Base-by-base conservation (phyloP, 53 echinoderm and acorn worm species). In the Paelopatides confundens region DNA sequence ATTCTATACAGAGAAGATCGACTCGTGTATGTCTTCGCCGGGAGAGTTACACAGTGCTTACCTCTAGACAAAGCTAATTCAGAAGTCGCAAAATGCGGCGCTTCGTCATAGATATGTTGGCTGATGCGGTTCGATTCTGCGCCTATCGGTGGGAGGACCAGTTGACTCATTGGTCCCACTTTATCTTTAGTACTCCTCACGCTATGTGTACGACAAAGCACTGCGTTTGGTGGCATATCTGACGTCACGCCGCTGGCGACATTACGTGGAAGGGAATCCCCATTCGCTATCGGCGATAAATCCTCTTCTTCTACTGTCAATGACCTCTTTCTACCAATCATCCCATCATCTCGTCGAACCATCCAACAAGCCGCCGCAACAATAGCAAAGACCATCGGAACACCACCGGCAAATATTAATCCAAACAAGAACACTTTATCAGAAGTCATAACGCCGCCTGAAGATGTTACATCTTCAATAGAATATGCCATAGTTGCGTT, bases 71-170 rank as follows among this genome's bases (percentile, higher is more conserved):
- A 40, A 62, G 84, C 84, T 11, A 83, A 26, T 35, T 83, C 84
- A n/a, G 84, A 83, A 3, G 84, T 83, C 30, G 84, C 84, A 64
- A 83, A 83, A 43, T 83, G 36, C 23, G 84, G 84, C 32, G 84
- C 65, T 65, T 83, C 84, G 46, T 83, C 84, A 40, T 83, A 83
- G 63, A 81, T 81, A 33, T 81, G 81, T 54, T 81, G 81, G 31
- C 81, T 81, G 0, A 33, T 34, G 50, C 81, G 49, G 30, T 81
- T 81, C 3, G 47, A 34, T 34, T 81, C 81, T 24, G 46, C 52
- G 1, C 58, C 81, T 11, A 81, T 81, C 15, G 81, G 81, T 23
- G 81, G 81, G 1, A 81, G 58, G 11, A 81, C 81, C 3, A 81
- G 31, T 52, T 81, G 81, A 52, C 81, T 81, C 81, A 81, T 81